phyloP scores from a whole-genome alignment of 2,797 vertebrate species.

The Liasis olivaceus region DNA sequence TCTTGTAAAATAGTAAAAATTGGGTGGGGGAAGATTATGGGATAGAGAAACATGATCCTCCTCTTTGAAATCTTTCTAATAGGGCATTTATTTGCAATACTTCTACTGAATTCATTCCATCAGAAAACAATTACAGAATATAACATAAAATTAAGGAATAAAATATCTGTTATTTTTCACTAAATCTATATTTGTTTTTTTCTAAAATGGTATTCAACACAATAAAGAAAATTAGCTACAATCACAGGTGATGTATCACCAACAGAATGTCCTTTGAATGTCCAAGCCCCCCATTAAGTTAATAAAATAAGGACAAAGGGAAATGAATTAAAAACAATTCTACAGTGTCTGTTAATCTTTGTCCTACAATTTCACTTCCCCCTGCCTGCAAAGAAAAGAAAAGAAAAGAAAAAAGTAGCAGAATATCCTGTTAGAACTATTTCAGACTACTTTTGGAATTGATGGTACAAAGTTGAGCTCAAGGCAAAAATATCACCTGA shows the following conservation, averaged over 20 bases:
- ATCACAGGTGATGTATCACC: constrained; percentile 60
- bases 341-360: neutral
- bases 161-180: constrained; percentile 52
- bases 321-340: constrained; percentile 52
- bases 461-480: neutral
- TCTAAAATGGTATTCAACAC: constrained; percentile 62
- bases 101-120: neutral
- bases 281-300: constrained; percentile 54
- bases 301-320: constrained; percentile 59
- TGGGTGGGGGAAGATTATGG: neutral
- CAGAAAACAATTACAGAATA: constrained; percentile 36
- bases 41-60: neutral
- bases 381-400: neutral
- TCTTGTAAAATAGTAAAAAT: constrained; percentile 18
- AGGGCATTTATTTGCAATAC: constrained; percentile 54
- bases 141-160: constrained; percentile 37
- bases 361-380: neutral
- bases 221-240: constrained; percentile 58
- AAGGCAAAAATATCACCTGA: neutral
- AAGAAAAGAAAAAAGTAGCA: neutral
- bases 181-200: constrained; percentile 56
- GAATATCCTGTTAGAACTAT: neutral
- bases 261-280: constrained; percentile 63
- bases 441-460: neutral
- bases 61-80: constrained; percentile 60